Conservation (phyloP, 2,888 invertebrate species). For the Nudaria mundana region DNA sequence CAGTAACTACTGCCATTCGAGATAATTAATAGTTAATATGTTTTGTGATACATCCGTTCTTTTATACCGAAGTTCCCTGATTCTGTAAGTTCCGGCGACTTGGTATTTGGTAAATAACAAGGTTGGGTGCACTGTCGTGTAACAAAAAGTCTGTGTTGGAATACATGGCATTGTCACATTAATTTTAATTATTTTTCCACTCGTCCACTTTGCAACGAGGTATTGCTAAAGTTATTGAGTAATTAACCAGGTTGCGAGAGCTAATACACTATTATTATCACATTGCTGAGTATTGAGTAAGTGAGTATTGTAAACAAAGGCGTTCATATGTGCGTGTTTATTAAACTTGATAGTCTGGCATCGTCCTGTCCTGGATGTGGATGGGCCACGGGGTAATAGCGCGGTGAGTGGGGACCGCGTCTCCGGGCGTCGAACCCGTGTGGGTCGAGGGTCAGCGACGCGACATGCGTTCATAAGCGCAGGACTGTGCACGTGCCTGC, state of each 20-base stretch:
- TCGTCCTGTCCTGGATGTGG: conserved; percentile 46
- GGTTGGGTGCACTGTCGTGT: too few relatives aligned
- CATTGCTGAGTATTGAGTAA: conserved; percentile 12
- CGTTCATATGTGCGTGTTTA: conserved; percentile 36
- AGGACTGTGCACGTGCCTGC: conserved; percentile 48
- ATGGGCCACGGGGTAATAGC: conserved; percentile 30
- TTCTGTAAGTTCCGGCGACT: not conserved
- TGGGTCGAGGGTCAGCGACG: conserved; percentile 78
- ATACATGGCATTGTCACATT: too few relatives aligned
- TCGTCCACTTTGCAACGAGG: too few relatives aligned
- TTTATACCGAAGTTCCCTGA: not conserved
- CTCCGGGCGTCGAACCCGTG: conserved; percentile 71
- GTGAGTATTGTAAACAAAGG: conserved; percentile 50
- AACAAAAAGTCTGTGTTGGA: too few relatives aligned
- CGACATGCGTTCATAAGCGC: conserved; percentile 73
- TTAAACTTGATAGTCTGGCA: conserved; percentile 59
- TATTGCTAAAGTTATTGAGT: conserved; percentile 1
- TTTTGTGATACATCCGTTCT: conserved; percentile 4
- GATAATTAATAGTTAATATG: conserved; percentile 34
- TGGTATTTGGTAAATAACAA: too few relatives aligned
- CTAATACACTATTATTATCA: conserved; percentile 22
- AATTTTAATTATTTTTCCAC: too few relatives aligned
- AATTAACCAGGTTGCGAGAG: conserved; percentile 31
- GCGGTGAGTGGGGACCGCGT: conserved; percentile 36
- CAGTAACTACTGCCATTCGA: conserved; percentile 38